Evolutionary conservation across 2,888 invertebrate species (phyloP).

Genomic region (Sinopyrophorus schimmeli): DNA sequence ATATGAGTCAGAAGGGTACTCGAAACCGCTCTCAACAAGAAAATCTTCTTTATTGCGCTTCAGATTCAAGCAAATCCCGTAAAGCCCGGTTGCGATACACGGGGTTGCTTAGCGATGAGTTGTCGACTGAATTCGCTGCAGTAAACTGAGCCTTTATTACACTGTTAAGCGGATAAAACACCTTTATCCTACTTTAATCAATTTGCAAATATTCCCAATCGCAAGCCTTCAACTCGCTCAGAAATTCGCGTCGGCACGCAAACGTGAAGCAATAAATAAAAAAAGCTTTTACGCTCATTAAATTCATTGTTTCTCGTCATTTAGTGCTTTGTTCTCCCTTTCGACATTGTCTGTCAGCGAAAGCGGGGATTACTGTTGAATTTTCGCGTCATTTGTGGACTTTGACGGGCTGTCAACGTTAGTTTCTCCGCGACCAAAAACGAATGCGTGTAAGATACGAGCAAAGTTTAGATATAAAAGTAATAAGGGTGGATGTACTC

Average conservation of each 20-base stretch:
- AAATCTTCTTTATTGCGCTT: conserved; percentile 54
- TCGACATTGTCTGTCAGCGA: conserved; percentile 25
- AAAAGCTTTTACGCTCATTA: conserved; percentile 39
- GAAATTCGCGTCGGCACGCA: neutral
- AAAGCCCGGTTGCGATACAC: conserved; percentile 34
- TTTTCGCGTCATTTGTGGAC: conserved; percentile 26
- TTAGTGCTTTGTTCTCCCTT: conserved; percentile 34
- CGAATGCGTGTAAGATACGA: conserved; percentile 8
- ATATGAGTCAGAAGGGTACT: conserved; percentile 53
- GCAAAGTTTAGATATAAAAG: conserved; percentile 15
- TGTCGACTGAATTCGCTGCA: conserved; percentile 29
- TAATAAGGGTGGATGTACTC: conserved; percentile 22
- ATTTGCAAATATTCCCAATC: conserved; percentile 29
- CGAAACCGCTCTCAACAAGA: conserved; percentile 55
- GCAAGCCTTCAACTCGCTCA: neutral
- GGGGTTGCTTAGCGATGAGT: conserved; percentile 39
- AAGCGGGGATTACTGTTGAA: conserved; percentile 23
- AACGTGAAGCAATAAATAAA: conserved; percentile 18
- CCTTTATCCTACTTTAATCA: conserved; percentile 34
- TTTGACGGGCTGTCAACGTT: conserved; percentile 20
- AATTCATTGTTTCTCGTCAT: conserved; percentile 38
- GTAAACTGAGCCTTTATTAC: conserved; percentile 32
- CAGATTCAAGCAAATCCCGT: conserved; percentile 40
- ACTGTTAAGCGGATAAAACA: conserved; percentile 38
- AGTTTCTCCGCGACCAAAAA: conserved; percentile 4